A percentile compares a stretch with the other conserved stretches of the same genome.
These are phyloP conservation scores for Drosophila tanythrix DNA, from an alignment of 2,888 invertebrate species.

Conservation along the genomic window DNA sequence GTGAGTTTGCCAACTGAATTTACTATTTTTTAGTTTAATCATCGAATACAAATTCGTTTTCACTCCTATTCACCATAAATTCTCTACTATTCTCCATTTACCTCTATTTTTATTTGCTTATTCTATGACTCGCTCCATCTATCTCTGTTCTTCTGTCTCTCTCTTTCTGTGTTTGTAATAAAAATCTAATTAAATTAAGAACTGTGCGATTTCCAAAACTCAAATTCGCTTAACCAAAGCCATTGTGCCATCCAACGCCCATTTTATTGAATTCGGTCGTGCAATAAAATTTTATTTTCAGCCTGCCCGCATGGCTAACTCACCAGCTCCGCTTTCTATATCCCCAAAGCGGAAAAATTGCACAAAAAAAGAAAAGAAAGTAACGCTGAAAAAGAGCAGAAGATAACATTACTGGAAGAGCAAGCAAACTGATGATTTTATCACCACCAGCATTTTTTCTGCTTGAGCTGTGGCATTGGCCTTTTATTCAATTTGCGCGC, in stretches of 20 bases:
- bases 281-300: slow-evolving; percentile 71
- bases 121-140: neutral
- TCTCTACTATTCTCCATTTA: neutral
- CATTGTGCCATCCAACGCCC: slow-evolving; percentile 10
- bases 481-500: slow-evolving; percentile 73
- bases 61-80: neutral
- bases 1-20: neutral
- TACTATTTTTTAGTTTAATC: neutral
- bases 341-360: slow-evolving; percentile 31
- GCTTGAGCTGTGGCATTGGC: slow-evolving; percentile 66
- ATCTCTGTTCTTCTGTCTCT: neutral
- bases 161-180: slow-evolving; percentile 7
- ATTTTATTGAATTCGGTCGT: slow-evolving; percentile 69
- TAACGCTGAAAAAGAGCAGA: slow-evolving; percentile 12
- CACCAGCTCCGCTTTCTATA: neutral
- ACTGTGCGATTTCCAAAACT: slow-evolving; percentile 20
- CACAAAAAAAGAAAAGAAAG: slow-evolving; percentile 18
- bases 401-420: slow-evolving; percentile 27
- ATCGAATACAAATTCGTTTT: neutral
- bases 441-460: slow-evolving; percentile 68
- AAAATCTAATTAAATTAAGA: slow-evolving; percentile 58
- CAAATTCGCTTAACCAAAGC: slow-evolving; percentile 17
- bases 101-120: neutral
- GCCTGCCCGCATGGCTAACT: slow-evolving; percentile 21
- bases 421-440: slow-evolving; percentile 65